phyloP scores from a whole-genome alignment of 2,113 vertebrate genomes.

The Pundamilia nyererei region DNA sequence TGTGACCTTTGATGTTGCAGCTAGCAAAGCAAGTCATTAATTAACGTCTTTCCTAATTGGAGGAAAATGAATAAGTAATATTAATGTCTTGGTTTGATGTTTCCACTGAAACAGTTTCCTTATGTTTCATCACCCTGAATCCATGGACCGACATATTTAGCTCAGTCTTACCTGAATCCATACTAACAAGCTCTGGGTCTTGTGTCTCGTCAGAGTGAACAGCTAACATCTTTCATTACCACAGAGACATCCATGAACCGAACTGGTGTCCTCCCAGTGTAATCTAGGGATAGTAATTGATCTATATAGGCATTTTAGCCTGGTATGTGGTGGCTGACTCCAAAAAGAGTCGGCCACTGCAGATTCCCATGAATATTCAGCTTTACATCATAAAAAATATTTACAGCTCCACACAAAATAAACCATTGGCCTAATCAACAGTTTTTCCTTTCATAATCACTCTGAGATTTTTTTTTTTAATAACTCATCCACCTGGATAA shows the following conservation, averaged over 20 bases:
- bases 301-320: not conserved
- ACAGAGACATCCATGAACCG: not conserved
- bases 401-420: not conserved
- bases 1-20: not conserved
- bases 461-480: not conserved
- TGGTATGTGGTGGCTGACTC: not conserved
- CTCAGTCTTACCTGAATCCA: not conserved
- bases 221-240: not conserved
- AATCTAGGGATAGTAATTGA: not conserved
- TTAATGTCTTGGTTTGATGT: not conserved
- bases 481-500: not conserved
- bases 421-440: not conserved
- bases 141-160: not conserved
- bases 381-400: fast-evolving
- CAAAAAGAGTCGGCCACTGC: not conserved
- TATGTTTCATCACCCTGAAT: not conserved
- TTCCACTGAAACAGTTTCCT: not conserved
- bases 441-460: not conserved
- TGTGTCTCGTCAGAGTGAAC: not conserved
- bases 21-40: not conserved
- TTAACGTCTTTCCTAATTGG: not conserved
- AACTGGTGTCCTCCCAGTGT: not conserved
- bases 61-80: not conserved
- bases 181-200: not conserved
- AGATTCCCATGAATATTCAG: not conserved